Evolutionary conservation across 1,140 invertebrate species (phyloP), one percentile per base, ranked within the genome.

Genomic region (Drosophila melanica): DNA sequence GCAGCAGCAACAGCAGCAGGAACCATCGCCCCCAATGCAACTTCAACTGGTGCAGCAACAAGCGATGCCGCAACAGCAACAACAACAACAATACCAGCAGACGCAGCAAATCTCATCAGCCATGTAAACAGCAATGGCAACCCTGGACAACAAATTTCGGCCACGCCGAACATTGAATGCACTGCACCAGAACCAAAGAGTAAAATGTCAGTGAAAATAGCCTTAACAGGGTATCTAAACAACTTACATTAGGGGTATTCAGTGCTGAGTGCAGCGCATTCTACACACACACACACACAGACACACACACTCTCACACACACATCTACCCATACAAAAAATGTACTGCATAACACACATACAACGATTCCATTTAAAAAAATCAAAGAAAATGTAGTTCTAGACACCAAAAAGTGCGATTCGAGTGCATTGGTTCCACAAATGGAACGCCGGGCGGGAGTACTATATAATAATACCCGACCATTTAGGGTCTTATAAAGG

Each of bases 401-500:
- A 75, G 81, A 75, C 71, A 82, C 80, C 80, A 64, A 79, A 39
- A 82, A 82, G 79, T 82, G 79, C 79, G 71, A 75, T 82, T 82
- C 47, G 54, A 59, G 23, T 60, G 60, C 44, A 41, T 47, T 45
- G 55, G 14, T 60, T 65, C 74, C 47, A 39, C 33, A 27, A 35
- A 41, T 41, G 39, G 39, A 41, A 41, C 12, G n/a, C 11, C 39
- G n/a, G 39, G 39, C 39, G n/a, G 12, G 12, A n/a, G 39, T n/a
- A 41, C 12, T 14, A 41, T 14, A n/a, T 41, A 7, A 6, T 41
- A 41, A 41, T 41, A 20, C 16, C 7, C 16, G 44, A 45, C 44
- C 44, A 20, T 18, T 45, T 45, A 45, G 44, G 44, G 44, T 45
- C 44, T 11, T 10, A 45, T 8, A 9, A 9, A 45, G 23, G 45